Percentiles rank a stretch among this genome's conserved stretches.
These are phyloP conservation scores for Caenorhabditis afra DNA, from an alignment of 2,888 invertebrate species.

Conservation along the genomic window DNA sequence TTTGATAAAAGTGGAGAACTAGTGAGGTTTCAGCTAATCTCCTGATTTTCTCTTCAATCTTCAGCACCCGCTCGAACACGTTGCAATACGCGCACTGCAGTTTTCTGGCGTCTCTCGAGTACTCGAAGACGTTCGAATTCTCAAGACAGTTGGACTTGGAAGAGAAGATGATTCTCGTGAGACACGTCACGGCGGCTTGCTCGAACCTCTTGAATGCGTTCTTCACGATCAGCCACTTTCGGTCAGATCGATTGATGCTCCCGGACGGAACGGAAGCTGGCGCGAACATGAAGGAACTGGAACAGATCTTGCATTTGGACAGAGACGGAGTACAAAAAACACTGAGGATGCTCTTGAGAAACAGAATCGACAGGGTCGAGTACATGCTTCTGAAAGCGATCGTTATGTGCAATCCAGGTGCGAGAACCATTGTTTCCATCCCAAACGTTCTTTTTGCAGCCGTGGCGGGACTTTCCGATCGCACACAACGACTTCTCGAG, in stretches of 20 bases:
- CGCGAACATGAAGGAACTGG: neutral
- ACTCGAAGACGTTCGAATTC: constrained; percentile 25
- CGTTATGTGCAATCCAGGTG: constrained; percentile 33
- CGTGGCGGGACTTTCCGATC: neutral
- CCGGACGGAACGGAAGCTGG: constrained; percentile 13
- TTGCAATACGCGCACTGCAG: constrained; percentile 11
- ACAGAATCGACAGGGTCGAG: constrained; percentile 22
- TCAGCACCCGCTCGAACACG: neutral
- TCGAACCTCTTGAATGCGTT: constrained; percentile 12
- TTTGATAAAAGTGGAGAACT: neutral
- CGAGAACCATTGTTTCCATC: too few species aligned
- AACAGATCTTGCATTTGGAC: neutral
- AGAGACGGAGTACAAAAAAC: neutral
- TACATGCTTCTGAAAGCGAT: constrained; percentile 33
- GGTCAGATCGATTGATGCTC: constrained; percentile 3
- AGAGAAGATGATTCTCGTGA: constrained; percentile 10
- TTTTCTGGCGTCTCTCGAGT: constrained; percentile 20
- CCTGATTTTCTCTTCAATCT: too few species aligned
- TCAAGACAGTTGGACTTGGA: neutral
- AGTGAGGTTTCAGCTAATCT: neutral
- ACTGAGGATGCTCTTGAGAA: neutral
- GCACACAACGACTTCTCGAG: constrained; percentile 9
- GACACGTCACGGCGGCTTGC: constrained; percentile 13
- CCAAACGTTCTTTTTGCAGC: constrained; percentile 13
- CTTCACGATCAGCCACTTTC: constrained; percentile 3